Percentiles rank a stretch among this genome's conserved stretches.
These are phyloP conservation scores for Brachyptera putata DNA, from an alignment of 2,888 invertebrate species.

Conservation along the genomic window DNA sequence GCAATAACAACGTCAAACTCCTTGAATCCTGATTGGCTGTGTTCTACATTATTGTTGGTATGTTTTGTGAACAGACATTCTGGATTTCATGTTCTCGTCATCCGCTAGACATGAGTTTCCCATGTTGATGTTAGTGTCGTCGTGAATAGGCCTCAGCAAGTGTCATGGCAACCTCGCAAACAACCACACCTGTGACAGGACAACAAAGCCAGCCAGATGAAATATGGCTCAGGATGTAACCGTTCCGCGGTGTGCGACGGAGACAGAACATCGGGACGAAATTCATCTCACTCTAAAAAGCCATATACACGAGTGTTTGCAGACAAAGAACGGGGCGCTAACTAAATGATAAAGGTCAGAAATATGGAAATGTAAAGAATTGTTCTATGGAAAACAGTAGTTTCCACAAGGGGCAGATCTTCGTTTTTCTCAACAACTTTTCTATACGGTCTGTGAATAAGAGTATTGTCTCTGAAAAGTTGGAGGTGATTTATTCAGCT, in stretches of 20 bases:
- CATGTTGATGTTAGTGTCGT: too few relatives aligned
- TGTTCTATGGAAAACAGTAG: constrained; percentile 1
- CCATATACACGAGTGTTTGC: not conserved
- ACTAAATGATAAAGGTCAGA: constrained; percentile 19
- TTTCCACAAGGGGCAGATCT: not conserved
- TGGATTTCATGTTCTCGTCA: too few relatives aligned
- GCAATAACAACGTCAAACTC: too few relatives aligned
- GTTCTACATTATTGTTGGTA: too few relatives aligned
- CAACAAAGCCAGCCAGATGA: constrained; percentile 14
- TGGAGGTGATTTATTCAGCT: constrained; percentile 13
- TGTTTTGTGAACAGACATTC: too few relatives aligned
- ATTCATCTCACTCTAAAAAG: constrained; percentile 8
- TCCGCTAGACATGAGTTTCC: too few relatives aligned
- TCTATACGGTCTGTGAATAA: not conserved
- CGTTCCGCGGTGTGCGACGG: too few relatives aligned
- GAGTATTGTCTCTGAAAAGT: not conserved
- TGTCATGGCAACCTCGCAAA: not conserved
- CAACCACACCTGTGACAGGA: constrained; percentile 10
- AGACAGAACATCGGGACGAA: too few relatives aligned
- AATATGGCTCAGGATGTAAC: constrained; percentile 20
- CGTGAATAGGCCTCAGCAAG: too few relatives aligned
- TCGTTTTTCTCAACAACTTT: too few relatives aligned
- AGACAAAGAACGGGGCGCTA: constrained; percentile 8
- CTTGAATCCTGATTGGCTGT: too few relatives aligned
- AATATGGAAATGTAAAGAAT: constrained; percentile 17